Evolutionary conservation across 1,140 invertebrate genomes (phyloP), one percentile per base, ranked within the genome.

Genomic region (Arion vulgaris): DNA sequence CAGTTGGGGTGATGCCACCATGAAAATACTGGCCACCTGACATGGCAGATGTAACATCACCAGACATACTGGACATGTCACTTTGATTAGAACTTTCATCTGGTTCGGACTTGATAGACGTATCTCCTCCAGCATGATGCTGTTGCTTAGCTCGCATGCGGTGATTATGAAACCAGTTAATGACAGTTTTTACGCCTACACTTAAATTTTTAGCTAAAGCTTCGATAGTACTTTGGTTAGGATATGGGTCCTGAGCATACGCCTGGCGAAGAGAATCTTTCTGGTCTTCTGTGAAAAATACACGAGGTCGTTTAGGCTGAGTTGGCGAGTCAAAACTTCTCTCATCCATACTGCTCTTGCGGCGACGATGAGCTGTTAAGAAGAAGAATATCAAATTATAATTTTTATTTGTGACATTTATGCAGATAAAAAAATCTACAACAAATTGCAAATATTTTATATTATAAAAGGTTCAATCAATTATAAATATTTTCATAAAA

Each of bases 151-250:
- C 94, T 77, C 98, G 94, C 97, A 99, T 99, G 80, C 98, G 95
- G 93, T 99, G 98, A 92, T 99, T 99, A 93, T 99, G 98, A 94
- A 99, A 99, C 98, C 98, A 99, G 91, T 99, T 99, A 28, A 92
- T 90, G 83, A 99, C 99, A 57, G 98, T 99, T 85, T 98, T 94
- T 19, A 97, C 96, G 0, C 97, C 97, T n/a, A 99, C 93, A 23
- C 95, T 96, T 13, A 99, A 93, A 91, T 99, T 97, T 28, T 95
- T 94, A 17, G 97, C 97, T 74, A 99, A 93, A 87, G 98, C 98
- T 91, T 99, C 98, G 62, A 99, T 98, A 36, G 97, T 98, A 11
- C 95, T 95, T 84, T 98, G 96, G 90, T 97, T 98, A 0, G 98
- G 98, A 91, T 99, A 99, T 0, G 98, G 97, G 91, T 99, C 98